phyloP scores from a whole-genome alignment of 2,113 vertebrate genomes.

The Pomatorhinus ruficollis region DNA sequence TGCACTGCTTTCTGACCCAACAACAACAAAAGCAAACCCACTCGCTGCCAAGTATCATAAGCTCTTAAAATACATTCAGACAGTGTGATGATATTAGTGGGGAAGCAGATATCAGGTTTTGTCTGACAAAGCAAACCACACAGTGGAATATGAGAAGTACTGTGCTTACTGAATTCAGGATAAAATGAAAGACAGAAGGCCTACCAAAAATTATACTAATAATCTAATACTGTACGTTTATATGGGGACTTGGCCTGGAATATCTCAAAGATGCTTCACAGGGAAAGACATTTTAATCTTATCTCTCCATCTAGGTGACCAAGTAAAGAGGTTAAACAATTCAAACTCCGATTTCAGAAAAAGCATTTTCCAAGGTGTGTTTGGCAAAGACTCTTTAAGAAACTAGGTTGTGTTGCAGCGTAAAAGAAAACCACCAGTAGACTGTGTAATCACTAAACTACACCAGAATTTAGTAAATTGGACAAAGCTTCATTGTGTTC shows the following conservation, averaged over 20 bases:
- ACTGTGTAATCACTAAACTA: not conserved
- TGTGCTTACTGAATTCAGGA: conserved; percentile 35
- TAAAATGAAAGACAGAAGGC: conserved; percentile 32
- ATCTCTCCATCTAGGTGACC: not conserved
- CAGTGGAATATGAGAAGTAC: conserved; percentile 59
- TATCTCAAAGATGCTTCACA: conserved; percentile 13
- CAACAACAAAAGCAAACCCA: conserved; percentile 72
- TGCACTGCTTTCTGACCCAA: conserved; percentile 67
- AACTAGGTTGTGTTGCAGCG: not conserved
- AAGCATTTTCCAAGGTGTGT: not conserved
- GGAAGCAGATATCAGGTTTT: conserved; percentile 68
- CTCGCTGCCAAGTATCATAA: conserved; percentile 45
- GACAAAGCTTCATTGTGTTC: not conserved
- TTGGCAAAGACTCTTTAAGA: not conserved
- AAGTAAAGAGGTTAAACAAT: conserved; percentile 1
- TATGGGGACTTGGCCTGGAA: not conserved
- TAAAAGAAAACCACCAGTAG: not conserved
- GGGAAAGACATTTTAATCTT: conserved; percentile 10
- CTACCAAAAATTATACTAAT: conserved; percentile 27
- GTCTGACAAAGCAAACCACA: conserved; percentile 64
- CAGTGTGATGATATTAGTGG: conserved; percentile 73
- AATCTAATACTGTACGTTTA: not conserved
- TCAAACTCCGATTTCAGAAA: not conserved
- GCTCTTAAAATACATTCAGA: conserved; percentile 74
- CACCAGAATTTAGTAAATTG: not conserved